Evolutionary conservation across 2,888 invertebrate species (phyloP), one percentile per base, ranked within the genome.

Genomic region (Drosophila pegasa): DNA sequence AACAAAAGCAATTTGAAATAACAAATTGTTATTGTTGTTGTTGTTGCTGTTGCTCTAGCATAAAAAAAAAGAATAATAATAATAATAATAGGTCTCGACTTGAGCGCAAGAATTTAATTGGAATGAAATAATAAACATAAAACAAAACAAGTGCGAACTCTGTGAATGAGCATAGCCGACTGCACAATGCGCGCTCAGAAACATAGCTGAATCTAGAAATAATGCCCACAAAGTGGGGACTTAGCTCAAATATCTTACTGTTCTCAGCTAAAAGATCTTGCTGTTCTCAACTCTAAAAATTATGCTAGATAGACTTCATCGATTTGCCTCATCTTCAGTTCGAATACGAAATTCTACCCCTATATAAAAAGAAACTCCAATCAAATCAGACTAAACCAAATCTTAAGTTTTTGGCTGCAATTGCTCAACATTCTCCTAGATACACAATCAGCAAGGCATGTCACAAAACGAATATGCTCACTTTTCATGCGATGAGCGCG

Each of bases 81-180:
- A 58, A 47, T 38, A 54, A 64, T 35, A 63, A 63, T 31, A 71
- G 47, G 33, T 33, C 20, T 20, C 48, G 48, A 33, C 20, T 33
- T 18, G 10, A 50, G 50, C 20, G 47, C 83, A 64, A 89, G 87
- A 80, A 81, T 88, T 89, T 88, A 89, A 88, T 88, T 88, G 88
- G 85, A 88, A 88, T 87, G 80, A 77, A 82, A 87, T 87, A 87
- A 87, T 89, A 89, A 87, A 75, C 83, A 88, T 75, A 75, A 75
- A 64, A 40, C 71, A 60, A 60, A 48, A n/a, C 20, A 48, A 20
- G 56, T 27, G 27, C n/a, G 25, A 45, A 16, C 2, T n/a, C 16
- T 6, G 16, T 0, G 43, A 16, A 1, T 0, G 27, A 29, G 45
- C 27, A 7, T 45, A 29, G 29, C 16, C 8, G 45, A 29, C 45